Conservation (phyloP, 2,797 vertebrate species). For the Otus scops region DNA sequence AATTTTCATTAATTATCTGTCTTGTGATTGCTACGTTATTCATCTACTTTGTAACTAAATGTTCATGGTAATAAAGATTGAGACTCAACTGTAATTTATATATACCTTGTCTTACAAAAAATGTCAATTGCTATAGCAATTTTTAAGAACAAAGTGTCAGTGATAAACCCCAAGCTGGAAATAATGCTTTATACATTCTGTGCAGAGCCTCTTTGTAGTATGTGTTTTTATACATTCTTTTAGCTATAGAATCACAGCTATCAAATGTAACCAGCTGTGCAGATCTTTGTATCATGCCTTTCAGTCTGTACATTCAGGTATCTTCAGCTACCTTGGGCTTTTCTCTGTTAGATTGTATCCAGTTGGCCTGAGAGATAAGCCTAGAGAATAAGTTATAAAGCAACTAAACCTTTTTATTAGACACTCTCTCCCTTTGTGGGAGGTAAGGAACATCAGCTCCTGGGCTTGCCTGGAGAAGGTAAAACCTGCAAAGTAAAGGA, state of each 20-base stretch:
- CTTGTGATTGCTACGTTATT: conserved; percentile 19
- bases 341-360: background rate
- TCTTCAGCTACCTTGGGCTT: background rate
- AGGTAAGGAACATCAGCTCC: background rate
- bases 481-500: background rate
- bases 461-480: background rate
- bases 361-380: background rate
- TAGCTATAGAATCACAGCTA: background rate
- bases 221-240: background rate
- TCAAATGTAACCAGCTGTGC: background rate
- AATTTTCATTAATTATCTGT: conserved; percentile 36
- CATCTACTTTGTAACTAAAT: conserved; percentile 49
- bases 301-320: background rate
- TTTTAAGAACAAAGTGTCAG: background rate
- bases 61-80: background rate
- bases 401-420: background rate
- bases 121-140: background rate
- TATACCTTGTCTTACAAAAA: background rate
- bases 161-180: background rate
- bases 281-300: background rate
- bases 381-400: background rate
- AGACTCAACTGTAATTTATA: background rate
- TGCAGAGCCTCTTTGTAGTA: background rate
- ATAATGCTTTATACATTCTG: background rate
- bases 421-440: background rate